Conservation (phyloP, 1,140 invertebrate genomes). For the Hylaeus volcanicus region DNA sequence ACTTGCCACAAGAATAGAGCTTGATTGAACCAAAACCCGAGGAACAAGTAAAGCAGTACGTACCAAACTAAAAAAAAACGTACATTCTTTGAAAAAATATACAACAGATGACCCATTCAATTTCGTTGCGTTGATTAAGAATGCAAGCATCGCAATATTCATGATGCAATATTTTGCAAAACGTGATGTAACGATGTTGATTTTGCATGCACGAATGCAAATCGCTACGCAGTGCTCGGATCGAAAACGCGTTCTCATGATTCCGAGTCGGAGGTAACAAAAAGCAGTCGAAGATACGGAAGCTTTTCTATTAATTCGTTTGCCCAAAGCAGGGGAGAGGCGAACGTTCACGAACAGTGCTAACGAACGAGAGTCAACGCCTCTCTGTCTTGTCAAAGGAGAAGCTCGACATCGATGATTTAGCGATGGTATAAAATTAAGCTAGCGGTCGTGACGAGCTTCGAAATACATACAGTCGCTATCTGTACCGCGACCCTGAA, state of each 20-base stretch:
- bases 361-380: not conserved
- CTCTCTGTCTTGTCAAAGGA: not conserved
- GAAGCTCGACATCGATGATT: not conserved
- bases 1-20: not conserved
- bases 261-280: not conserved
- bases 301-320: too few relatives aligned
- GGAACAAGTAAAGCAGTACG: not conserved
- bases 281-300: too few relatives aligned
- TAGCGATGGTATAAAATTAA: conserved; percentile 6
- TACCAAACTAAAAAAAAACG: too few relatives aligned
- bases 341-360: not conserved
- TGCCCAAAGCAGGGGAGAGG: not conserved
- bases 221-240: not conserved
- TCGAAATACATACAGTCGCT: conserved; percentile 6
- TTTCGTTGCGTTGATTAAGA: conserved; percentile 2
- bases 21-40: conserved; percentile 11
- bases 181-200: not conserved
- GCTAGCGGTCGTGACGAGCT: not conserved
- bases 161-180: not conserved
- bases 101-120: not conserved
- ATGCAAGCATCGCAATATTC: not conserved
- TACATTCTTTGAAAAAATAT: too few relatives aligned
- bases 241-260: not conserved
- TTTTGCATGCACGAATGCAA: not conserved
- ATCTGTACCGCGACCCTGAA: conserved; percentile 29